A percentile compares a stretch with the other conserved stretches of the same genome.
Evolutionary conservation across 2,888 invertebrate species (phyloP).

Genomic region (Glyphotaelius pellucidus): DNA sequence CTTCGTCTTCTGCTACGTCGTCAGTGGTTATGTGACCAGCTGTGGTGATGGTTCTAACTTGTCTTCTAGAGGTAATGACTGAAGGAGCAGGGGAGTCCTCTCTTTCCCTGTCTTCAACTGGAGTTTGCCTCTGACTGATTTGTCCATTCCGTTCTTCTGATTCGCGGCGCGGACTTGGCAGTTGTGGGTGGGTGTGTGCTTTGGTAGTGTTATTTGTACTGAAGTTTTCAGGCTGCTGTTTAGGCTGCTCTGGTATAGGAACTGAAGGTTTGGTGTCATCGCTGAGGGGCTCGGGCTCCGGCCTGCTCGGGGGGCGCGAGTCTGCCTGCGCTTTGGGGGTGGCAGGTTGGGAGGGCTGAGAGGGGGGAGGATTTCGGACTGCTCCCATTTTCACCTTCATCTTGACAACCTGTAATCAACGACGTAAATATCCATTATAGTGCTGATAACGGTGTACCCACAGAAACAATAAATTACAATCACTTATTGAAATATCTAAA

Average conservation of each 20-base stretch:
- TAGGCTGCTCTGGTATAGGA: constrained; percentile 17
- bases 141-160: not conserved
- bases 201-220: constrained; percentile 46
- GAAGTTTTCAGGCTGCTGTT: constrained; percentile 63
- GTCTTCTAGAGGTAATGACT: constrained; percentile 79
- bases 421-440: too few relatives aligned
- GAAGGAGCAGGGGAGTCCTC: constrained; percentile 70
- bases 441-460: too few relatives aligned
- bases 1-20: constrained; percentile 66
- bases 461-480: too few relatives aligned
- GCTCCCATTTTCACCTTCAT: constrained; percentile 65
- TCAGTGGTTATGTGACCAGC: constrained; percentile 78
- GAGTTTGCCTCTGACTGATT: constrained; percentile 37
- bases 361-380: constrained; percentile 17
- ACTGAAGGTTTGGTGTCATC: constrained; percentile 39
- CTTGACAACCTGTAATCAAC: constrained; percentile 39
- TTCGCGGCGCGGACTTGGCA: not conserved
- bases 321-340: constrained; percentile 43
- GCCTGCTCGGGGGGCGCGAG: constrained; percentile 17
- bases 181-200: not conserved
- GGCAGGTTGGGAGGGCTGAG: constrained; percentile 33
- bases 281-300: constrained; percentile 20
- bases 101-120: constrained; percentile 64
- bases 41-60: constrained; percentile 79
- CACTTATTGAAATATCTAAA: too few relatives aligned